Evolutionary conservation across 2,888 invertebrate species (phyloP).

Genomic region (Theretra japonica): DNA sequence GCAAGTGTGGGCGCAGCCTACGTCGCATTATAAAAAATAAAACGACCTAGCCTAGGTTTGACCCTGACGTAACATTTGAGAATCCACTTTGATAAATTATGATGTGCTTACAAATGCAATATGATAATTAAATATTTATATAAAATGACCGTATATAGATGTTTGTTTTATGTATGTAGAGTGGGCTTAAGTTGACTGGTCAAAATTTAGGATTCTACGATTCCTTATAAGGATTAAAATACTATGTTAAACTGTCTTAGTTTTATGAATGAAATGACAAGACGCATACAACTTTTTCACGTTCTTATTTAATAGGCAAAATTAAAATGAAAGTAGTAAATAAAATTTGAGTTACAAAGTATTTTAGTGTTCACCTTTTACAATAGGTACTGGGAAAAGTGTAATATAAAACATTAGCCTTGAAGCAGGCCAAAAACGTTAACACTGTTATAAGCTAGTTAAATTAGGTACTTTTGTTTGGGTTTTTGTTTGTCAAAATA

Average conservation of each 20-base stretch:
- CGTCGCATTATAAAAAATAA: constrained; percentile 64
- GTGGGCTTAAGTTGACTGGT: constrained; percentile 8
- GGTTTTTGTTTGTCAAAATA: no score
- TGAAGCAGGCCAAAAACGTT: no score
- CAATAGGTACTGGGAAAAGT: no score
- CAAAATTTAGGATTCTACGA: background rate
- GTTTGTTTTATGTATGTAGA: constrained; percentile 31
- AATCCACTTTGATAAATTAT: constrained; percentile 35
- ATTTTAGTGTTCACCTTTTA: no score
- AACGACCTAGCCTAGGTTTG: constrained; percentile 60
- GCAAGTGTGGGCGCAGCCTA: constrained; percentile 73
- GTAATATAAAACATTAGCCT: no score
- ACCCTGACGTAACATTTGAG: constrained; percentile 61
- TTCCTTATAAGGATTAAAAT: background rate
- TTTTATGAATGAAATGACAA: constrained; percentile 10
- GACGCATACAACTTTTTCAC: no score
- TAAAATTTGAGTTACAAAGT: no score
- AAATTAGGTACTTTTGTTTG: no score
- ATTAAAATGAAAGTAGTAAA: no score
- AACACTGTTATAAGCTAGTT: no score
- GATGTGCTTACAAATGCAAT: background rate
- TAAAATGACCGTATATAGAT: constrained; percentile 31
- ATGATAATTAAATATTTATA: background rate
- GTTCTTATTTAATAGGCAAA: no score
- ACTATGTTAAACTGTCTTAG: background rate